A percentile compares a stretch with the other conserved stretches of the same genome.
Evolutionary conservation across 2,888 invertebrate species (phyloP).

Genomic region (Gisinianus flammeolus): DNA sequence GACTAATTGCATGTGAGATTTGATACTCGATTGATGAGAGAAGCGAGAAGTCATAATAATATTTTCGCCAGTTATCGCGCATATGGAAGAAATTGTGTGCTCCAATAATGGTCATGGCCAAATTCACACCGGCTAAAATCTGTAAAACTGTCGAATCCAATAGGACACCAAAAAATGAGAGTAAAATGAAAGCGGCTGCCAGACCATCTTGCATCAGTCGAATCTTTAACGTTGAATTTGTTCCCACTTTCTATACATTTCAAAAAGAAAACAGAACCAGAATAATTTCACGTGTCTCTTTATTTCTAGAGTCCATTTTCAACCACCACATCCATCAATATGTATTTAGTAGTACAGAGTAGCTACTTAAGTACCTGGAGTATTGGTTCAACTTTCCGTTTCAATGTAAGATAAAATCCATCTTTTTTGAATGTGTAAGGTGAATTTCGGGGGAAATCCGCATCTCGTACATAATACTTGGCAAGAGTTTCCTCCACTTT

Average conservation of each 20-base stretch:
- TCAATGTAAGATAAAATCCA: slow-evolving; percentile 60
- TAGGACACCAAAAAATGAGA: slow-evolving; percentile 48
- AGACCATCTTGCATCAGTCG: slow-evolving; percentile 57
- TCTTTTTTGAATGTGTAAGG: slow-evolving; percentile 59
- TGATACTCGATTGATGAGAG: slow-evolving; percentile 60
- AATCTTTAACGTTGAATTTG: slow-evolving; percentile 51
- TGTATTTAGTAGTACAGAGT: neutral
- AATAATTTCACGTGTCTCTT: neutral
- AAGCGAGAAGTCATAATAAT: slow-evolving; percentile 58
- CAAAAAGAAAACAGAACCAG: neutral
- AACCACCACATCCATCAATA: too few species aligned
- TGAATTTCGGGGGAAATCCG: slow-evolving; percentile 55
- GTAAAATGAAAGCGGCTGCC: slow-evolving; percentile 46
- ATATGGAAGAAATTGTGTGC: slow-evolving; percentile 61
- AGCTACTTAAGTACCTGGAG: slow-evolving; percentile 41
- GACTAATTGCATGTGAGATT: slow-evolving; percentile 60
- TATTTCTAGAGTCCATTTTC: neutral
- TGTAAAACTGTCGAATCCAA: slow-evolving; percentile 48
- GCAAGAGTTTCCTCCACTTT: slow-evolving; percentile 50
- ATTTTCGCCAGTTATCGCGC: slow-evolving; percentile 59
- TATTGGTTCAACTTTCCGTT: slow-evolving; percentile 51
- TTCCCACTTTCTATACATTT: slow-evolving; percentile 52
- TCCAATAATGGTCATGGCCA: slow-evolving; percentile 53
- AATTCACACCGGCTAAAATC: slow-evolving; percentile 56
- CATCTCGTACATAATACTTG: slow-evolving; percentile 56